Conservation (phyloP, 2,113 vertebrate species). For the Nestor notabilis region DNA sequence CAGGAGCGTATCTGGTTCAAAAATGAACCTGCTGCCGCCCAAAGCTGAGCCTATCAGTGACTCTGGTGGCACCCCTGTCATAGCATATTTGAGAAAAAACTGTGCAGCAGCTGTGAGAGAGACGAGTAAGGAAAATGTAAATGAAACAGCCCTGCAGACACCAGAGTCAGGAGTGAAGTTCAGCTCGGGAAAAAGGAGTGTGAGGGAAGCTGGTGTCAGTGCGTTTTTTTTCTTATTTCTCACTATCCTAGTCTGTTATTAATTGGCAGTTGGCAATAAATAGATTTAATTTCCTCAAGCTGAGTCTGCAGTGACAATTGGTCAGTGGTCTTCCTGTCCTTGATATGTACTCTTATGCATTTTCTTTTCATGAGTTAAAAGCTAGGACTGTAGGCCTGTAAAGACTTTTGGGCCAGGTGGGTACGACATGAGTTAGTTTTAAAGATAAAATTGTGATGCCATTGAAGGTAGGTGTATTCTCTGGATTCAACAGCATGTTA, state of each 20-base stretch:
- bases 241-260: background rate
- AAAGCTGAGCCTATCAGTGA: fast-evolving
- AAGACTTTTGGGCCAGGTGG: background rate
- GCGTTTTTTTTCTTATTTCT: background rate
- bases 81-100: background rate
- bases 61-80: background rate
- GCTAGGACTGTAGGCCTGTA: background rate
- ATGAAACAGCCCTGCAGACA: background rate
- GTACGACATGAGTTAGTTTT: background rate
- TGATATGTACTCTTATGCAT: background rate
- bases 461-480: background rate
- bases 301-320: background rate
- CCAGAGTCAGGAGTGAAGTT: background rate
- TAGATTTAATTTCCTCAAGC: background rate
- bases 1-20: background rate
- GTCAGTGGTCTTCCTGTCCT: background rate
- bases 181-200: background rate
- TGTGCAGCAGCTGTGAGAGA: background rate
- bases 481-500: background rate
- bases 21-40: background rate
- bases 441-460: background rate
- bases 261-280: background rate
- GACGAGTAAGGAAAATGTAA: background rate
- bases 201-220: background rate
- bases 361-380: background rate